Percentiles rank a stretch among this genome's conserved stretches.
phyloP scores from a whole-genome alignment of 2,888 invertebrate species.

The Ennomos erosarius region DNA sequence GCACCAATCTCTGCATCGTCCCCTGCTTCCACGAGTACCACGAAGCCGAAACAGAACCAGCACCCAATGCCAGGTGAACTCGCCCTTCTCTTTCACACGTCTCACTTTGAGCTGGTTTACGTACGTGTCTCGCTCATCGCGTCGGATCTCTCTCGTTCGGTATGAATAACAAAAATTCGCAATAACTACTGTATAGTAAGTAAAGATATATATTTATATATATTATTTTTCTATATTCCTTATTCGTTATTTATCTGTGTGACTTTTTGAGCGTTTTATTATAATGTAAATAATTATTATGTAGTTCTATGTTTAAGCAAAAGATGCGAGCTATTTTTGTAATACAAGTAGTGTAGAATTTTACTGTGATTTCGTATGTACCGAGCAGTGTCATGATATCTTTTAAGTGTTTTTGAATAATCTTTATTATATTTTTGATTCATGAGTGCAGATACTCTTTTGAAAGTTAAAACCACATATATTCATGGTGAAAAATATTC shows the following conservation, averaged over 20 bases:
- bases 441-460: no score
- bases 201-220: neutral
- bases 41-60: constrained; percentile 79
- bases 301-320: neutral
- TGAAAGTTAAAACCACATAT: no score
- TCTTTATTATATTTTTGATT: neutral
- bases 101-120: neutral
- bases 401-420: neutral
- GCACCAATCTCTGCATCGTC: constrained; percentile 94
- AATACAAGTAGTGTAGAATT: constrained; percentile 7
- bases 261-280: constrained; percentile 15
- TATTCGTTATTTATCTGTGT: constrained; percentile 2
- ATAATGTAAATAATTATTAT: constrained; percentile 14
- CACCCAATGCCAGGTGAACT: constrained; percentile 42
- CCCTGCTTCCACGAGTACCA: constrained; percentile 95
- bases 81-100: neutral
- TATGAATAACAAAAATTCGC: no score
- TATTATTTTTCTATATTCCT: constrained; percentile 13
- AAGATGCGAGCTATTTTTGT: constrained; percentile 8
- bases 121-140: no score
- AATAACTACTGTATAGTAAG: no score
- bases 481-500: no score
- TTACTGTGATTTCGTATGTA: constrained; percentile 27
- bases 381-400: constrained; percentile 21
- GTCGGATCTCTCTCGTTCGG: no score